Conservation (phyloP, 2,113 vertebrate genomes). For the Elephas maximus region DNA sequence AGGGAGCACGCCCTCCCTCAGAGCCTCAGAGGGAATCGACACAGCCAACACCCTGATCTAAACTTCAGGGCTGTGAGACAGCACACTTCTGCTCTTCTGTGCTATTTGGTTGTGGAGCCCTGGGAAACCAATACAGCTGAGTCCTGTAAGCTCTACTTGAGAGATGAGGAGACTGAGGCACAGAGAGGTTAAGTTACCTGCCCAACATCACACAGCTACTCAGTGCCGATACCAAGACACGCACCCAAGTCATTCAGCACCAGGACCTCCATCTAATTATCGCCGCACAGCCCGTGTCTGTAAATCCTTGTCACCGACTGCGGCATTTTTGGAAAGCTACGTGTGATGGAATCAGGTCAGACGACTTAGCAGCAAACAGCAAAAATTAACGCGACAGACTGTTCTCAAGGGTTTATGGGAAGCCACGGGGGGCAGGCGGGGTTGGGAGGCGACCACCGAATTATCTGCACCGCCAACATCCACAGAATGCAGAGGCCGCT, state of each 20-base stretch:
- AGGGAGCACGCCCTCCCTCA: too few relatives aligned
- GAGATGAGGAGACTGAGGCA: neutral
- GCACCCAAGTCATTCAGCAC: rapidly evolving
- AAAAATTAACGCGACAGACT: neutral
- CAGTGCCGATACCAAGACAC: neutral
- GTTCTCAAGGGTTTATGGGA: neutral
- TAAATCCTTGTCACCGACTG: neutral
- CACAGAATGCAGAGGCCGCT: rapidly evolving
- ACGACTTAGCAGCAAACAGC: rapidly evolving
- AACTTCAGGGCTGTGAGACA: too few relatives aligned
- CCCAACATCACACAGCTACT: neutral
- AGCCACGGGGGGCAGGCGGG: neutral
- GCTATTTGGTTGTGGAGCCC: too few relatives aligned
- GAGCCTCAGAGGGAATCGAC: too few relatives aligned
- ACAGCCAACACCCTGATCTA: too few relatives aligned
- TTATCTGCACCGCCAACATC: rapidly evolving
- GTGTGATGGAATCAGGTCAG: neutral
- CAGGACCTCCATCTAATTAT: neutral
- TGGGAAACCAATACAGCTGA: too few relatives aligned
- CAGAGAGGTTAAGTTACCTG: neutral
- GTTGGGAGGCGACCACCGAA: too few relatives aligned
- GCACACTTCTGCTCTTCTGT: too few relatives aligned
- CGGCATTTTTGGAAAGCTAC: neutral
- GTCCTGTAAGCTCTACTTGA: neutral
- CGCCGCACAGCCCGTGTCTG: rapidly evolving